Percentiles rank a stretch among this genome's conserved stretches.
Evolutionary conservation across 2,888 invertebrate genomes (phyloP).

Genomic region (Synanthedon myopaeformis): DNA sequence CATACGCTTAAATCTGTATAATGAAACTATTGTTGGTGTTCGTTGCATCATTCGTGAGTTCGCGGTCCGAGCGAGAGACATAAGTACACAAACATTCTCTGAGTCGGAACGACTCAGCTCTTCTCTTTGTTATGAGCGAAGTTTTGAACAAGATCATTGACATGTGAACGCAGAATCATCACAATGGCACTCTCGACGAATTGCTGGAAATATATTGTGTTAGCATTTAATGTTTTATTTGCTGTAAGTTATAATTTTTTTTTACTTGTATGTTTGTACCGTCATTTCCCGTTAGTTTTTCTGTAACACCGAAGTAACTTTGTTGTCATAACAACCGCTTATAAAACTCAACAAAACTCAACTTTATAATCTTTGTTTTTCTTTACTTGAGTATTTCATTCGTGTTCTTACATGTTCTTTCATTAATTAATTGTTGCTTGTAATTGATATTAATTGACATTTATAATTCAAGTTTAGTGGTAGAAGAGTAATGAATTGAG

Average conservation of each 20-base stretch:
- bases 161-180: slow-evolving; percentile 43
- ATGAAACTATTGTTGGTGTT: slow-evolving; percentile 14
- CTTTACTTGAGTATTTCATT: too few species aligned
- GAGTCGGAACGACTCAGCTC: slow-evolving; percentile 45
- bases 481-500: too few species aligned
- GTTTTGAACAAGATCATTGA: slow-evolving; percentile 47
- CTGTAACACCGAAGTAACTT: slow-evolving; percentile 16
- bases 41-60: slow-evolving; percentile 46
- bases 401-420: too few species aligned
- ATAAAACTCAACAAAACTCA: too few species aligned
- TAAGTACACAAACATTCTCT: slow-evolving; percentile 44
- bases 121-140: slow-evolving; percentile 53
- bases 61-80: slow-evolving; percentile 18
- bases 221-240: slow-evolving; percentile 60
- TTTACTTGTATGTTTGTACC: slow-evolving; percentile 5
- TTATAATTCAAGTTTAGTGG: too few species aligned
- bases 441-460: too few species aligned
- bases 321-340: slow-evolving; percentile 53
- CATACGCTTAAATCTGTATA: slow-evolving; percentile 50
- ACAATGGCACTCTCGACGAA: slow-evolving; percentile 61
- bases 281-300: slow-evolving; percentile 15
- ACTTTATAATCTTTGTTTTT: too few species aligned
- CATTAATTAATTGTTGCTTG: too few species aligned
- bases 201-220: slow-evolving; percentile 64
- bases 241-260: slow-evolving; percentile 41